Percentiles rank a stretch among this genome's conserved stretches.
Evolutionary conservation across 2,113 vertebrate genomes (phyloP).

Genomic region (Pangasianodon hypophthalmus): DNA sequence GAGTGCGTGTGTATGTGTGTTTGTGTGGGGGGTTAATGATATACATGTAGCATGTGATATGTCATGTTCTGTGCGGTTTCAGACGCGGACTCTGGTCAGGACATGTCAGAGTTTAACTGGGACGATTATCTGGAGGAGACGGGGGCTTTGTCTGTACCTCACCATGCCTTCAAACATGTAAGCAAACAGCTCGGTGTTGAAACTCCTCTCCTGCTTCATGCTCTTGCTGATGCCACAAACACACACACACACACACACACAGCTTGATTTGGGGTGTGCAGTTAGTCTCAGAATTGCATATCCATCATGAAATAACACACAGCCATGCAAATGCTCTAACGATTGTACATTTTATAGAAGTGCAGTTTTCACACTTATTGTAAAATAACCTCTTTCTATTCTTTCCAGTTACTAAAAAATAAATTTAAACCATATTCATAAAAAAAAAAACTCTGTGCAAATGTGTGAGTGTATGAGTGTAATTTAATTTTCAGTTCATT

Average conservation of each 20-base stretch:
- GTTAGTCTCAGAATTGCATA: background rate
- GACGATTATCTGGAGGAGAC: slow-evolving; percentile 97
- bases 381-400: background rate
- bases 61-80: slow-evolving; percentile 50
- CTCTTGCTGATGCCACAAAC: background rate
- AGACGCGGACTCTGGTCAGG: slow-evolving; percentile 89
- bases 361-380: background rate
- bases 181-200: slow-evolving; percentile 60
- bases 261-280: background rate
- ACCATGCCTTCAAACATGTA: slow-evolving; percentile 95
- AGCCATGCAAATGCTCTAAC: background rate
- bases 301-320: background rate
- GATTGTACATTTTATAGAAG: background rate
- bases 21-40: slow-evolving; percentile 20
- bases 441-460: background rate
- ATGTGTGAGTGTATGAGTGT: background rate
- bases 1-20: slow-evolving; percentile 5
- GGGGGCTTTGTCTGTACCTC: slow-evolving; percentile 85
- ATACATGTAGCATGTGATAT: background rate
- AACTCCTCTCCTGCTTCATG: background rate
- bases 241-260: background rate
- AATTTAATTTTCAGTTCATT: background rate
- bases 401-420: background rate
- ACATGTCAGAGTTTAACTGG: slow-evolving; percentile 92
- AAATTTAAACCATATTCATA: background rate